Base-by-base conservation (phyloP, 2,113 vertebrate species). In the Plotosus lineatus region DNA sequence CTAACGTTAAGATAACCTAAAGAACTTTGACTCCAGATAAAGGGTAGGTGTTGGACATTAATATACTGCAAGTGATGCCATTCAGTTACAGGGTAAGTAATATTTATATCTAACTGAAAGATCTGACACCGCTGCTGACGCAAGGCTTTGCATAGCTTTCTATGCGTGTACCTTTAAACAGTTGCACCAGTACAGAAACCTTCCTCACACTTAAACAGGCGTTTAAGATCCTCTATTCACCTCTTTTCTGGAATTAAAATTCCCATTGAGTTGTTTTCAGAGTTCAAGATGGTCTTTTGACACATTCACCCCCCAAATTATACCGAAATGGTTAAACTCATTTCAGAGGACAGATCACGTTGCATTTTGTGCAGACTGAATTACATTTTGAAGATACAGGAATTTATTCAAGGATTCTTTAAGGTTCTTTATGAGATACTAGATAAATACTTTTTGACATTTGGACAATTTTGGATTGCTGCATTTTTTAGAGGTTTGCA, bases 61-160 rank as follows among this genome's bases (percentile, higher is more conserved):
- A 88, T 86, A 90, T 83, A 72, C 89, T n/a, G 77, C 77, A 79
- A 86, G 87, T 87, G 87, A 89, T 90, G 87, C 83, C 79, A 89
- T 84, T 90, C 68, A 89, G 86, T 90, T 89, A 87, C 89, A 88
- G 90, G 89, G 85, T 77, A 86, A 85, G 86, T 85, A 85, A 88
- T 91, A 91, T 93, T 91, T 92, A 92, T 92, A 93, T 87, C 90
- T 86, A n/a, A 38, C n/a, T 80, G 75, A 84, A 89, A 56, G 87
- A 93, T 85, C 72, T 75, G 91, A 93, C 89, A 93, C 91, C 90
- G 65, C 82, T 90, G 91, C 91, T 93, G 91, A 93, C 87, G 85
- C 89, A 91, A 88, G 86, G 78, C 58, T 85, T 68, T 56, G 38
- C 76, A 84, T 76, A 75, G 36, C 58, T 75, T 48, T 38, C 42